phyloP scores from a whole-genome alignment of 2,888 invertebrate genomes.

The Drosophila siamana region DNA sequence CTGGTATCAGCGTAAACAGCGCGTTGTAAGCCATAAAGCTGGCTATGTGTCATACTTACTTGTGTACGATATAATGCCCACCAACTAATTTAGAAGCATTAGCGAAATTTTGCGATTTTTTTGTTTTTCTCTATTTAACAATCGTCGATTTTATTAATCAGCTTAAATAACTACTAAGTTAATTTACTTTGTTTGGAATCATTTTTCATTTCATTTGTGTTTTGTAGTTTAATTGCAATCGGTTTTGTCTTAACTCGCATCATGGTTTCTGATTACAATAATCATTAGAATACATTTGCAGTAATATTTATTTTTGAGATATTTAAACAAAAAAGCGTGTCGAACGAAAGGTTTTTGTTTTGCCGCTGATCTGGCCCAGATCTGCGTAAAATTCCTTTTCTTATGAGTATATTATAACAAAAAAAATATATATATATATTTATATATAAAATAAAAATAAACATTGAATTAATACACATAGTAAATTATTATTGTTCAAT shows the following conservation, averaged over 20 bases:
- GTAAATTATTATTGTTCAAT: conserved; percentile 58
- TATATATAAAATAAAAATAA: background rate
- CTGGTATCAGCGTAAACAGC: background rate
- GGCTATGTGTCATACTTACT: background rate
- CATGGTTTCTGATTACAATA: conserved; percentile 1
- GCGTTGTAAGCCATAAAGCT: background rate
- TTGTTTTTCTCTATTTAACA: background rate
- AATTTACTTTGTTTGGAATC: conserved; percentile 39
- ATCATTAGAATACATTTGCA: conserved; percentile 24
- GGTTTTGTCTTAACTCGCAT: conserved; percentile 1
- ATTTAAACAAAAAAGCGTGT: conserved; percentile 19
- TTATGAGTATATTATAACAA: background rate
- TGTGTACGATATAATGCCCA: background rate
- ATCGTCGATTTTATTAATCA: conserved; percentile 30
- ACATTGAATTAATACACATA: conserved; percentile 20
- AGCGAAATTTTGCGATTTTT: no score
- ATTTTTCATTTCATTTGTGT: conserved; percentile 30
- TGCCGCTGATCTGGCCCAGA: background rate
- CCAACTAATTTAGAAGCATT: background rate
- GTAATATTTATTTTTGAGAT: conserved; percentile 20
- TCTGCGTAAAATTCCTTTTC: background rate
- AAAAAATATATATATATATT: background rate
- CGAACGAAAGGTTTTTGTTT: background rate
- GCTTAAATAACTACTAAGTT: conserved; percentile 44
- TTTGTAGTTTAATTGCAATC: conserved; percentile 23